Evolutionary conservation across 2,797 vertebrate genomes (phyloP).

Genomic region (Manis crassicaudata): DNA sequence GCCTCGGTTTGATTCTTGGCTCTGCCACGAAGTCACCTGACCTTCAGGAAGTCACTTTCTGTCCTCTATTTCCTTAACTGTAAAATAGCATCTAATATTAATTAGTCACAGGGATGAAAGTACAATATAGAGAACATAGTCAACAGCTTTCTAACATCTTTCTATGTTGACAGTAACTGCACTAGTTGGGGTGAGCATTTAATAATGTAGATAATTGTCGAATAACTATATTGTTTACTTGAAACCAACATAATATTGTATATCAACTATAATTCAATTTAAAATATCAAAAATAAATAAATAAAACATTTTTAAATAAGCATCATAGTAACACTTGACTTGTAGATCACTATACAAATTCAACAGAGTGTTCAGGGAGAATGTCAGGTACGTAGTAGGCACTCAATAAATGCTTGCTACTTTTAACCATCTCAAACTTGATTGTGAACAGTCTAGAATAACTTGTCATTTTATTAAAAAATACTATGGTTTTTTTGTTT

Average conservation of each 20-base stretch:
- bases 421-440: neutral
- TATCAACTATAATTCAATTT: no score
- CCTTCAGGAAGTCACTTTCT: neutral
- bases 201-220: no score
- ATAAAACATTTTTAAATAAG: neutral
- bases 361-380: neutral
- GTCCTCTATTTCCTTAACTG: neutral
- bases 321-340: neutral
- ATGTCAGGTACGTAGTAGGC: neutral
- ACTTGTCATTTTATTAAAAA: constrained; percentile 10
- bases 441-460: neutral
- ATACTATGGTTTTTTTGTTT: neutral
- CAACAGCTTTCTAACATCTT: no score
- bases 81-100: neutral
- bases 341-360: neutral
- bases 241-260: no score
- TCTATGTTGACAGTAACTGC: no score
- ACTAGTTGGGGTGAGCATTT: no score
- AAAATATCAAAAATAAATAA: no score
- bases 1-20: neutral
- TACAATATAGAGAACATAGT: no score
- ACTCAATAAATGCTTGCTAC: neutral
- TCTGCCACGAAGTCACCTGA: neutral
- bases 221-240: no score
- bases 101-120: no score